phyloP scores from a whole-genome alignment of 2,113 vertebrate species.

The Podocnemis expansa region DNA sequence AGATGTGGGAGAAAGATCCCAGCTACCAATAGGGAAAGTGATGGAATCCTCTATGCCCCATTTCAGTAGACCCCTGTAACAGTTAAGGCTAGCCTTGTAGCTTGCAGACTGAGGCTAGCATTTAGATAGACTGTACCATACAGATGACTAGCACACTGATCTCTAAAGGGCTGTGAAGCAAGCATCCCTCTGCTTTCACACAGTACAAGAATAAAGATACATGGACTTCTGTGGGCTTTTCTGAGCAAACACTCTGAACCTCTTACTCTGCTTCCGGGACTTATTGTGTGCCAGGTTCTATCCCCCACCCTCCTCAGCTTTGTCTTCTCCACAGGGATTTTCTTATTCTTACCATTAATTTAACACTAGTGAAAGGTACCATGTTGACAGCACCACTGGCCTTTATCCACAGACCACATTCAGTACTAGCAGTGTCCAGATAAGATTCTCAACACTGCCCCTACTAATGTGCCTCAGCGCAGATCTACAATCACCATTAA shows the following conservation, averaged over 20 bases:
- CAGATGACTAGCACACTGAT: not conserved
- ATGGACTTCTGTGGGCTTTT: not conserved
- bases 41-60: not conserved
- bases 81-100: not conserved
- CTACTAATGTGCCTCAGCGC: constrained; percentile 14
- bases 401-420: not conserved
- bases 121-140: not conserved
- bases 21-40: not conserved
- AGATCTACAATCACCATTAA: constrained; percentile 22
- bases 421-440: not conserved
- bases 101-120: not conserved
- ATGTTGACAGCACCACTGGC: not conserved
- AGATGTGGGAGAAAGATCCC: not conserved
- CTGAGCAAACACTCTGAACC: not conserved
- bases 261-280: not conserved
- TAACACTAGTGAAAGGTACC: not conserved
- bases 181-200: not conserved
- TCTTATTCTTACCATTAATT: not conserved
- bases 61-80: not conserved
- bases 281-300: not conserved
- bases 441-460: constrained; percentile 12
- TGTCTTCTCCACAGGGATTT: not conserved
- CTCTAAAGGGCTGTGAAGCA: not conserved
- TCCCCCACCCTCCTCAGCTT: constrained; percentile 10
- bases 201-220: constrained; percentile 24